Evolutionary conservation across 2,113 vertebrate genomes (phyloP).

Genomic region (Actinemys pallida): DNA sequence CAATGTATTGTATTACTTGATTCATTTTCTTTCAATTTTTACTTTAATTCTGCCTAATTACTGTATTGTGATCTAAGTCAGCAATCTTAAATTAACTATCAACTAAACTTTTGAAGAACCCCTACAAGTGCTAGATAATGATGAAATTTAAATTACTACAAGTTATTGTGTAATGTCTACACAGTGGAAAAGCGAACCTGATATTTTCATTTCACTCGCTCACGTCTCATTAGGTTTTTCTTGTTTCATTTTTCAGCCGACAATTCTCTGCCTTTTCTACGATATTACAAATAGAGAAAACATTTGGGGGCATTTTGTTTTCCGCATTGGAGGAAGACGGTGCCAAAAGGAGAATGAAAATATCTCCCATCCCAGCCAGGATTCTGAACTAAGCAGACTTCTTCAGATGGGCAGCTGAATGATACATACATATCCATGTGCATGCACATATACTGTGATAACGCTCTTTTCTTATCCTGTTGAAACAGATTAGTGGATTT

Average conservation of each 20-base stretch:
- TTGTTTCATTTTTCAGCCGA: neutral
- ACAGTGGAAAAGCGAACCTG: neutral
- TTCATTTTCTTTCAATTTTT: conserved; percentile 59
- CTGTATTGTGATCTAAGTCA: conserved; percentile 53
- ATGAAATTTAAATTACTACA: neutral
- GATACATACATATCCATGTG: neutral
- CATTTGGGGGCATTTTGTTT: neutral
- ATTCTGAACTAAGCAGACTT: neutral
- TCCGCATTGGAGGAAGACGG: neutral
- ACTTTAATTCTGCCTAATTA: conserved; percentile 54
- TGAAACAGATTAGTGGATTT: neutral
- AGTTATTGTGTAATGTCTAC: neutral
- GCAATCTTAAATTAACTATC: conserved; percentile 45
- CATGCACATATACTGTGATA: neutral
- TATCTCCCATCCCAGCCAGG: neutral
- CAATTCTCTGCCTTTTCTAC: neutral
- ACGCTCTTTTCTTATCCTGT: neutral
- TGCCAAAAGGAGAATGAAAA: neutral
- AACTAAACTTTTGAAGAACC: conserved; percentile 55
- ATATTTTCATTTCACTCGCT: conserved; percentile 5
- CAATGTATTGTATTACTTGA: neutral
- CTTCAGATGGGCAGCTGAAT: neutral
- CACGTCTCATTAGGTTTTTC: neutral
- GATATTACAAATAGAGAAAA: neutral
- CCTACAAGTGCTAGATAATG: neutral